A percentile compares a stretch with the other conserved stretches of the same genome.
phyloP scores from a whole-genome alignment of 2,888 invertebrate genomes.

The Cephus pulcher region DNA sequence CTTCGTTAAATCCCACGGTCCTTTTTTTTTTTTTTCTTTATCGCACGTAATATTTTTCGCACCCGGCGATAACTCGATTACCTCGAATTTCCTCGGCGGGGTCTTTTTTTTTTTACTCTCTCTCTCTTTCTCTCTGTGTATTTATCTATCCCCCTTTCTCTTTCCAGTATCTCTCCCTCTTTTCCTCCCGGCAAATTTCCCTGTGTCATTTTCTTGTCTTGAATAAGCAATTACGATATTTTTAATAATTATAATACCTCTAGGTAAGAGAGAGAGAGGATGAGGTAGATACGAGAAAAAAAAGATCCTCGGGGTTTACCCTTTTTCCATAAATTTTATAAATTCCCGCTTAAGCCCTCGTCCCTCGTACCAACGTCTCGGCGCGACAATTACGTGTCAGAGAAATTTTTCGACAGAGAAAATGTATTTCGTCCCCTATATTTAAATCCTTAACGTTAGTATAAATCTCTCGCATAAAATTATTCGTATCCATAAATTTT shows the following conservation, averaged over 20 bases:
- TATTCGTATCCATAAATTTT: not conserved
- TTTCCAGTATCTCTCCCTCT: not conserved
- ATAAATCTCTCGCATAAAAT: not conserved
- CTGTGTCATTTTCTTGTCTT: not conserved
- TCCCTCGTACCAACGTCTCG: not conserved
- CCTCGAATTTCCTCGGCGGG: not conserved
- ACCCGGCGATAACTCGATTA: not conserved
- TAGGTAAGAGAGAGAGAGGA: too few species aligned
- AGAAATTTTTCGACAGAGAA: not conserved
- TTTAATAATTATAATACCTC: not conserved
- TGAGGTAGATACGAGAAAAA: not conserved
- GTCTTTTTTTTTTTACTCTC: not conserved
- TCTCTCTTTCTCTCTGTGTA: not conserved
- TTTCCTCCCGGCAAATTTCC: not conserved
- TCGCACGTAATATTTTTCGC: not conserved
- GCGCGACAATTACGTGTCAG: not conserved
- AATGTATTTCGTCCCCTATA: not conserved
- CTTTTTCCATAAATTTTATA: not conserved
- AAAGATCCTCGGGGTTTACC: not conserved
- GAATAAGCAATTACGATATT: not conserved
- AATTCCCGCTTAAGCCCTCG: not conserved
- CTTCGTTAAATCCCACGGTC: not conserved
- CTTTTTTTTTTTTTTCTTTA: not conserved
- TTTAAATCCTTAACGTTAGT: not conserved
- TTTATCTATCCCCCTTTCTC: not conserved